Base-by-base conservation (phyloP, 2,797 vertebrate genomes). In the Manis pentadactyla region DNA sequence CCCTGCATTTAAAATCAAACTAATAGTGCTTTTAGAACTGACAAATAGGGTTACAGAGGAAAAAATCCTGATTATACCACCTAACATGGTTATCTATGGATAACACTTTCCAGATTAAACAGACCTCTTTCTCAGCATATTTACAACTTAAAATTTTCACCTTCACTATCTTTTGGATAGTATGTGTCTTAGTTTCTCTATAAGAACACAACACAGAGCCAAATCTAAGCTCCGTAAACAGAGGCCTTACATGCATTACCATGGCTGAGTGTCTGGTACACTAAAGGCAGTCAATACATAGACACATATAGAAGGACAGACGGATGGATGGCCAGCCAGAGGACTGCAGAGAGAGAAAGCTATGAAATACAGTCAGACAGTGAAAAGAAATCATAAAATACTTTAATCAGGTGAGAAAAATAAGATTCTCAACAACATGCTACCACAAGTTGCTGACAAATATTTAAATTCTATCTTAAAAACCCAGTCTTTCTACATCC, bases 121-220 rank as follows among this genome's bases (percentile, higher is more conserved):
- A 92, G 29, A 63, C 18, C 12, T 97, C 66, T 89, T 97, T 93
- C 15, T 79, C 90, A 66, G 39, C 57, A 91, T 42, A 83, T 57
- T 69, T 97, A 82, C 12, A 90, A 97, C 97, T 98, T 97, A 88
- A 88, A 93, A 94, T 97, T 97, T 97, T 96, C 84, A 92, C 73
- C 68, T 92, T 97, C 57, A 73, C 95, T 97, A 90, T 90, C n/a
- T 83, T 46, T 93, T 74, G n/a, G 12, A 42, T 27, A 66, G 14
- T 63, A n/a, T 61, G 69, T 90, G 59, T 51, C 57, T 82, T 90
- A 66, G 23, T 69, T 91, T 89, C 51, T 5, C 10, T 69, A 21
- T 78, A 73, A 53, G 2, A 93, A 61, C 18, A 73, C 34, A 55
- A 74, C 15, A 79, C 4, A 61, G 10, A 92, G 27, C 31, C 77